These are phyloP conservation scores for Tinea trinotella DNA, from an alignment of 2,888 invertebrate species.

Conservation along the genomic window DNA sequence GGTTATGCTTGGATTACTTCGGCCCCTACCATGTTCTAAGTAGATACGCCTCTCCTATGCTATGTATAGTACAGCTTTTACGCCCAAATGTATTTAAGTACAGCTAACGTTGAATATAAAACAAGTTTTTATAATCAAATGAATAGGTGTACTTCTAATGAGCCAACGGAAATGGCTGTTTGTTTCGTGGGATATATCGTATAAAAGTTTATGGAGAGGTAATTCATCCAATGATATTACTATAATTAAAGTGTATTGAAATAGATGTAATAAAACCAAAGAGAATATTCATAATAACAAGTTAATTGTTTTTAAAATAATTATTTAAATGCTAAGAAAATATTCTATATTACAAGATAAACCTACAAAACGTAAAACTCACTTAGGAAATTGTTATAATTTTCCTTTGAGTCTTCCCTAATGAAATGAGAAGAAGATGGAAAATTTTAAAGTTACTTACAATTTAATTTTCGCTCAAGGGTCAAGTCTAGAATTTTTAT, in stretches of 20 bases:
- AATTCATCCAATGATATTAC: not conserved
- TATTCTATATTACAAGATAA: not conserved
- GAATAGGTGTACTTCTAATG: slow-evolving; percentile 4
- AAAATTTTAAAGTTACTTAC: slow-evolving; percentile 21
- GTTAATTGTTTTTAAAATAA: too few species aligned
- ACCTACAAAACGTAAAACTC: slow-evolving; percentile 1
- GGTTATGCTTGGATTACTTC: slow-evolving; percentile 55
- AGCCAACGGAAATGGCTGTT: slow-evolving; percentile 10
- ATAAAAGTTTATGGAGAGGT: slow-evolving; percentile 11
- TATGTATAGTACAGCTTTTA: not conserved
- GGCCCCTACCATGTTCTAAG: slow-evolving; percentile 34
- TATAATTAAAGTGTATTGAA: not conserved
- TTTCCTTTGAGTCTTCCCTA: slow-evolving; percentile 47
- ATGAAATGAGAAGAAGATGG: slow-evolving; percentile 48
- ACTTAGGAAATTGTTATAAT: slow-evolving; percentile 53
- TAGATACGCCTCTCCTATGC: slow-evolving; percentile 9
- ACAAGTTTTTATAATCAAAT: slow-evolving; percentile 11
- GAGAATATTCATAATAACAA: not conserved
- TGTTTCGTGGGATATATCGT: slow-evolving; percentile 10
- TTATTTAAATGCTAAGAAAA: too few species aligned
- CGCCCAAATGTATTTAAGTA: slow-evolving; percentile 13
- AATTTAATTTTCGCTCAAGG: slow-evolving; percentile 18
- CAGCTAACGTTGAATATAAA: not conserved
- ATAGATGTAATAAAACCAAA: not conserved
- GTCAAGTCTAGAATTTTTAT: slow-evolving; percentile 46